phyloP scores from a whole-genome alignment of 2,797 vertebrate species.

The Gobio occitaniae region DNA sequence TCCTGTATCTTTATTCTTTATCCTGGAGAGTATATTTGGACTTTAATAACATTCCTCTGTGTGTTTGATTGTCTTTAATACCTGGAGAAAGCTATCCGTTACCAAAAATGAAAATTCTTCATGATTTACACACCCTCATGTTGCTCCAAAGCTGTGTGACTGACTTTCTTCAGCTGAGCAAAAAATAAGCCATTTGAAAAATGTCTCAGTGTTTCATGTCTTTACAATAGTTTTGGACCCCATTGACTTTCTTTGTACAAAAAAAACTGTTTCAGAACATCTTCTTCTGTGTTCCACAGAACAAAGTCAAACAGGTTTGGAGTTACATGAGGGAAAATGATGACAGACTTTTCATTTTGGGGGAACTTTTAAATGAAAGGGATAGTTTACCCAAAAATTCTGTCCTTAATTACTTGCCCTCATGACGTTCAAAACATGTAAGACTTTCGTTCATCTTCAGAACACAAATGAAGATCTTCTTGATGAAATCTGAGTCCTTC shows the following conservation, averaged over 20 bases:
- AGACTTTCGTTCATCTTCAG: too few species aligned
- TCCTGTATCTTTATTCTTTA: too few species aligned
- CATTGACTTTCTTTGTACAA: not conserved
- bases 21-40: not conserved
- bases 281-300: not conserved
- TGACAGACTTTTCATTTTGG: not conserved
- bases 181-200: not conserved
- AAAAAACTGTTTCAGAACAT: not conserved
- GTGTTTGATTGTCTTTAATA: not conserved
- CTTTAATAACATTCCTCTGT: not conserved
- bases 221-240: not conserved
- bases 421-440: too few species aligned
- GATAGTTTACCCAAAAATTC: too few species aligned
- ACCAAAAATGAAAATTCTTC: not conserved
- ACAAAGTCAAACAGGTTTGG: not conserved
- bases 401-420: too few species aligned
- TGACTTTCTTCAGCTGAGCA: constrained; percentile 1
- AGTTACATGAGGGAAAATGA: not conserved
- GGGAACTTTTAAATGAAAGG: not conserved
- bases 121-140: not conserved
- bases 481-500: too few species aligned
- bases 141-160: constrained; percentile 3
- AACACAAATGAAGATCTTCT: too few species aligned
- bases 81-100: not conserved
- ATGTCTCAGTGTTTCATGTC: not conserved